These are phyloP conservation scores for Dolichotis patagonum DNA, from an alignment of 2,113 vertebrate species.

Conservation along the genomic window DNA sequence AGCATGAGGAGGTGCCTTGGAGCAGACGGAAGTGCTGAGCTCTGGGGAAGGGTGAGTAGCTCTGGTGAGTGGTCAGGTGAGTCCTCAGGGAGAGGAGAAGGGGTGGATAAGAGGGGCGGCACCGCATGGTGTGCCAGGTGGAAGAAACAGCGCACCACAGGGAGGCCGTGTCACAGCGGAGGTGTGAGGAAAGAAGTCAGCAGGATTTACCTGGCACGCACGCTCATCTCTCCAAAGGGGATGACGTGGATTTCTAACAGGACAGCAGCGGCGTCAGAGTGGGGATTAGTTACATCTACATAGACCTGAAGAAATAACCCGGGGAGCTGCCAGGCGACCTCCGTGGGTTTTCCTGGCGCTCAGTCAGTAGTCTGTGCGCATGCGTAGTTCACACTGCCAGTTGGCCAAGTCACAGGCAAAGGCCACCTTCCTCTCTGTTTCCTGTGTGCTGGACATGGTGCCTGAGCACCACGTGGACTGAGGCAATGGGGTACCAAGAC, in stretches of 20 bases:
- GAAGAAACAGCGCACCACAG: background rate
- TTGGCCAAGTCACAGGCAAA: background rate
- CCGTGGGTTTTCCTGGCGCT: background rate
- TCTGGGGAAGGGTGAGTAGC: background rate
- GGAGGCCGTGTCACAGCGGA: background rate
- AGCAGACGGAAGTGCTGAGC: background rate
- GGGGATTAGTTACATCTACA: background rate
- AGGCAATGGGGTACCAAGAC: background rate
- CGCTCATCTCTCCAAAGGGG: background rate
- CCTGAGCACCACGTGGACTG: background rate
- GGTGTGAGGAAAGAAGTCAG: too few species aligned
- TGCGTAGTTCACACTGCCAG: background rate
- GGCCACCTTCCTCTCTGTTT: slow-evolving; percentile 46
- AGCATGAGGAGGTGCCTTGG: slow-evolving; percentile 12
- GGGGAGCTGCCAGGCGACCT: background rate
- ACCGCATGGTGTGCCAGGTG: too few species aligned
- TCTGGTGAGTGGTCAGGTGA: background rate
- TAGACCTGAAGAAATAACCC: background rate
- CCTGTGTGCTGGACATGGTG: background rate
- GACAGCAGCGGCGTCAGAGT: background rate
- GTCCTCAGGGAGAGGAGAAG: background rate
- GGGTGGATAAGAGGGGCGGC: too few species aligned
- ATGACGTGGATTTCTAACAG: background rate
- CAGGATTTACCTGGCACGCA: background rate
- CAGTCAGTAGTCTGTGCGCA: background rate